These are phyloP conservation scores for Spatula clypeata DNA, from an alignment of 2,797 vertebrate genomes.

Conservation along the genomic window DNA sequence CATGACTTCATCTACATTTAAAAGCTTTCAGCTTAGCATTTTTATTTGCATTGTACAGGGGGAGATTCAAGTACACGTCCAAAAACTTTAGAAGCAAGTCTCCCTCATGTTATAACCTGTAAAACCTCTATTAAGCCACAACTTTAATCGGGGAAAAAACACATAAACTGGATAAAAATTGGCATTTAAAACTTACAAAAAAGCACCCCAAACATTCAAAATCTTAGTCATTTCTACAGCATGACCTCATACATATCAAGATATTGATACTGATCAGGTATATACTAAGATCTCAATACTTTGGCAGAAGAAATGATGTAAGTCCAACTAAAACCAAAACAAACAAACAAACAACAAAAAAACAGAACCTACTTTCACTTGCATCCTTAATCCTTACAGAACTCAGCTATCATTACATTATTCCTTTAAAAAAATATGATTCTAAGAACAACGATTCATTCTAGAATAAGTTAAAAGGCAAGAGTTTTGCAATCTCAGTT, in stretches of 20 bases:
- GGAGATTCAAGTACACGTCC: not conserved
- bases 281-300: not conserved
- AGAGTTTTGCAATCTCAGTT: not conserved
- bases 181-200: accelerated
- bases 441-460: not conserved
- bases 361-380: not conserved
- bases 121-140: not conserved
- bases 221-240: not conserved
- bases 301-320: not conserved
- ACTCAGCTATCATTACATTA: not conserved
- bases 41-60: slow-evolving; percentile 11
- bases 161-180: not conserved
- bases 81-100: not conserved
- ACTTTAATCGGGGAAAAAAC: not conserved
- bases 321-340: not conserved
- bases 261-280: not conserved
- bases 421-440: not conserved
- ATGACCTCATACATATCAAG: not conserved
- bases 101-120: not conserved
- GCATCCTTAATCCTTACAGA: not conserved
- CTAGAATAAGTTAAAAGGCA: not conserved
- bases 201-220: not conserved
- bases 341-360: too few species aligned
- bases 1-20: slow-evolving; percentile 44
- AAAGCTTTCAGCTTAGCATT: slow-evolving; percentile 45